phyloP scores from a whole-genome alignment of 2,888 invertebrate genomes.

The Adela reaumurella region DNA sequence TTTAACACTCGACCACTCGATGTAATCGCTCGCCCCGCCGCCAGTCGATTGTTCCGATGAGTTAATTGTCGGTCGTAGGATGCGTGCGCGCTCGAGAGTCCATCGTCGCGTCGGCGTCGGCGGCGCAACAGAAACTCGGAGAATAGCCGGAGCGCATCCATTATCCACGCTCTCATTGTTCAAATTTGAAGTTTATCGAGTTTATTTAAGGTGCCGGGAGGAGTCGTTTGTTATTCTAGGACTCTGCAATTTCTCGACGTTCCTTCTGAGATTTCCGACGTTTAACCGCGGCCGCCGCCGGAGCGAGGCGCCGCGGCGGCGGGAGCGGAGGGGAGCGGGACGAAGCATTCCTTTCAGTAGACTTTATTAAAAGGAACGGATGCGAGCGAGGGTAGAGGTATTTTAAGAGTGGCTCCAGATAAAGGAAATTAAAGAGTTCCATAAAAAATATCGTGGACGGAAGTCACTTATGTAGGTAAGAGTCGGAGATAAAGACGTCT shows the following conservation, averaged over 20 bases:
- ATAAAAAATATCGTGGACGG: slow-evolving; percentile 39
- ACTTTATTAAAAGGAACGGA: slow-evolving; percentile 55
- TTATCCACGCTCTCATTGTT: slow-evolving; percentile 47
- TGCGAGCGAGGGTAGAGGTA: slow-evolving; percentile 47
- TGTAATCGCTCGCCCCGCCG: slow-evolving; percentile 23
- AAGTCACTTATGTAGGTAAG: slow-evolving; percentile 24
- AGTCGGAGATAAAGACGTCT: not conserved
- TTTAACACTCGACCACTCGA: slow-evolving; percentile 25
- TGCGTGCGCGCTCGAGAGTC: slow-evolving; percentile 48
- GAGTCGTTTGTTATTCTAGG: slow-evolving; percentile 23
- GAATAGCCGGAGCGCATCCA: slow-evolving; percentile 21
- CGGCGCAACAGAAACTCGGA: slow-evolving; percentile 27
- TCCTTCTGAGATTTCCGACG: slow-evolving; percentile 23
- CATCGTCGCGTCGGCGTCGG: slow-evolving; percentile 29
- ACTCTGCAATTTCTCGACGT: slow-evolving; percentile 37
- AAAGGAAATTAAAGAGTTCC: slow-evolving; percentile 53
- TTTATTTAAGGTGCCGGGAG: slow-evolving; percentile 24
- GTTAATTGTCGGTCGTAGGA: slow-evolving; percentile 38
- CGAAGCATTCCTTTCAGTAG: slow-evolving; percentile 45
- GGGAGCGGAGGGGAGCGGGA: slow-evolving; percentile 26
- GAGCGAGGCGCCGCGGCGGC: slow-evolving; percentile 24
- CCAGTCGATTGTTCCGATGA: no score
- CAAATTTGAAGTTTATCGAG: slow-evolving; percentile 52
- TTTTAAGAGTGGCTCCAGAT: slow-evolving; percentile 53
- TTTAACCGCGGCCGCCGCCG: slow-evolving; percentile 35